Evolutionary conservation across 2,888 invertebrate species (phyloP).

Genomic region (Drosophila yooni): DNA sequence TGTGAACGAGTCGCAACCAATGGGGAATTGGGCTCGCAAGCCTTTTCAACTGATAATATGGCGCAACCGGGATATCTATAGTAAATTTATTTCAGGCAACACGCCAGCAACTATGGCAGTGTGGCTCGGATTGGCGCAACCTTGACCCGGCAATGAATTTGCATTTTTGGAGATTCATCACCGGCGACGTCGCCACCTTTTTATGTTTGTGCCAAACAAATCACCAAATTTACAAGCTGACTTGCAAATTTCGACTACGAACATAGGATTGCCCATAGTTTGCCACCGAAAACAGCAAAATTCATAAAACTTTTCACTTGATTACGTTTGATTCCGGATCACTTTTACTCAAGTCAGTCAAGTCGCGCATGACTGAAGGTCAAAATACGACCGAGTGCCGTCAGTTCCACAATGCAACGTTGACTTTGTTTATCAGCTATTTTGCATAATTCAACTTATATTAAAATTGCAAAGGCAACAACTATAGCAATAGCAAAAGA

Average conservation of each 20-base stretch:
- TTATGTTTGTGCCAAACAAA: constrained; percentile 53
- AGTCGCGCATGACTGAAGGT: constrained; percentile 11
- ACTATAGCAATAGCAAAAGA: constrained; percentile 8
- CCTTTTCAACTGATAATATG: constrained; percentile 73
- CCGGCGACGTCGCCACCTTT: constrained; percentile 40
- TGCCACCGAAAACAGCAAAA: constrained; percentile 24
- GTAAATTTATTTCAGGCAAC: constrained; percentile 57
- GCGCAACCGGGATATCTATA: constrained; percentile 60
- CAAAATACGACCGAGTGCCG: constrained; percentile 2
- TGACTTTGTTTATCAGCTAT: constrained; percentile 37
- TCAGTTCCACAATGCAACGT: constrained; percentile 22
- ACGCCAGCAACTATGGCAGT: background rate
- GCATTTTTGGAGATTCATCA: constrained; percentile 54
- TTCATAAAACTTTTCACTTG: background rate
- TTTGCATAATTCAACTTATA: constrained; percentile 73
- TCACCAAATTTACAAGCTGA: constrained; percentile 68
- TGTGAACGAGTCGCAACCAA: constrained; percentile 46
- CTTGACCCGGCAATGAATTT: constrained; percentile 69
- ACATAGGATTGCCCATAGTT: constrained; percentile 36
- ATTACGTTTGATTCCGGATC: constrained; percentile 4
- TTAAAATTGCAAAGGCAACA: constrained; percentile 62
- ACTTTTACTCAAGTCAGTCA: constrained; percentile 8
- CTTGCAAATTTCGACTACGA: constrained; percentile 55
- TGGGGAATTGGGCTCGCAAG: constrained; percentile 56
- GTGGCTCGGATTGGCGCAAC: constrained; percentile 22